Conservation (phyloP, 2,888 invertebrate genomes). For the Ophonus ardosiacus region DNA sequence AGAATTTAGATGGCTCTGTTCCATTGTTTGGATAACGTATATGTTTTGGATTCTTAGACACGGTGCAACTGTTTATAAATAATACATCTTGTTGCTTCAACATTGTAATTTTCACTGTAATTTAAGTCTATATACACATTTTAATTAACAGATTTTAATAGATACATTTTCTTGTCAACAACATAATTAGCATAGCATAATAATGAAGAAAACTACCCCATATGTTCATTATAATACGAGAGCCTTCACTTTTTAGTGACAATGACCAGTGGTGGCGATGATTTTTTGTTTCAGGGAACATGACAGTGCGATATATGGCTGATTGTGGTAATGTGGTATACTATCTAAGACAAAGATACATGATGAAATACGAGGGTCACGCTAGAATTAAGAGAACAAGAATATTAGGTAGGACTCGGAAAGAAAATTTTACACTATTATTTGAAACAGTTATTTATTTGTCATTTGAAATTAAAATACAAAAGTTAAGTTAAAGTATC, state of each 20-base stretch:
- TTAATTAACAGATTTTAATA: not conserved
- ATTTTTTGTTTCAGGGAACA: not conserved
- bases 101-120: not conserved
- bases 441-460: too few species aligned
- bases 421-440: too few species aligned
- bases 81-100: not conserved
- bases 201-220: constrained; percentile 35
- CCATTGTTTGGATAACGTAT: not conserved
- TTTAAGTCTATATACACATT: not conserved
- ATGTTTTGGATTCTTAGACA: constrained; percentile 7
- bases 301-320: too few species aligned
- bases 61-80: constrained; percentile 10
- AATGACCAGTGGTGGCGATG: not conserved
- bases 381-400: too few species aligned
- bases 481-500: too few species aligned
- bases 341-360: too few species aligned
- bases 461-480: too few species aligned
- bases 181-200: not conserved
- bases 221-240: constrained; percentile 25
- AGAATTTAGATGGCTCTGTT: not conserved
- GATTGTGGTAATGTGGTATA: too few species aligned
- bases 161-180: not conserved
- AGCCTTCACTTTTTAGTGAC: constrained; percentile 33
- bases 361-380: too few species aligned
- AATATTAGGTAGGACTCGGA: too few species aligned